Evolutionary conservation across 1,140 invertebrate genomes (phyloP), one percentile per base, ranked within the genome.

Genomic region (Atta colombica): DNA sequence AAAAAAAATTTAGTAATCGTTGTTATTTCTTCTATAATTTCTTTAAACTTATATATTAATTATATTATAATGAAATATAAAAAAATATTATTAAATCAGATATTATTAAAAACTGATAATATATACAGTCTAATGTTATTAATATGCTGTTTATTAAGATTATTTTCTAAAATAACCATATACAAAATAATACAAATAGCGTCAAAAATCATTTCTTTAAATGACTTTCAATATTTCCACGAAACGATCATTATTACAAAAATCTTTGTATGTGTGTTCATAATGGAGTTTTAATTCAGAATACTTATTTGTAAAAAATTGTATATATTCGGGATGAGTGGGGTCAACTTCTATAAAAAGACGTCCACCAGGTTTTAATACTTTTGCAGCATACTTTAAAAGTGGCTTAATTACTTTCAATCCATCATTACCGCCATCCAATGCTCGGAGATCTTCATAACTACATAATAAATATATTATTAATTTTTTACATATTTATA

Each of bases 391-490:
- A 80, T 96, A 95, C 58, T 95, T 94, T 74, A 97, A 93, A 21
- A 97, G 95, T 55, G 95, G 88, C 77, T 96, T 96, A 53, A 97
- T 96, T 7, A 97, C 88, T 69, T 95, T 94, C 55, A 97, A 91
- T 3, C 97, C 97, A 94, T 97, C 96, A 6, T 92, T 88, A 12
- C 97, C 97, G 14, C 97, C 97, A 92, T 97, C 96, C 53, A 97
- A 91, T 4, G 97, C 96, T 87, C 93, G 94, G 18, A 96, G 89
- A 92, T 97, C 97, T 93, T 97, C 97, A 92, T 96, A 97, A 81
- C 96, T 97, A 80, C 2, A 91, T 89, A 53, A 78, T 49, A 60
- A n/a, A 74, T 78, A 85, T 1, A 65, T 77, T 16, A 53, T 86
- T 12, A 72, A 85, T 55, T 28, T 61, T 3, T 55, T 65, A 49